These are phyloP conservation scores for Formica selysi DNA, from an alignment of 1,140 invertebrate genomes.

Conservation along the genomic window DNA sequence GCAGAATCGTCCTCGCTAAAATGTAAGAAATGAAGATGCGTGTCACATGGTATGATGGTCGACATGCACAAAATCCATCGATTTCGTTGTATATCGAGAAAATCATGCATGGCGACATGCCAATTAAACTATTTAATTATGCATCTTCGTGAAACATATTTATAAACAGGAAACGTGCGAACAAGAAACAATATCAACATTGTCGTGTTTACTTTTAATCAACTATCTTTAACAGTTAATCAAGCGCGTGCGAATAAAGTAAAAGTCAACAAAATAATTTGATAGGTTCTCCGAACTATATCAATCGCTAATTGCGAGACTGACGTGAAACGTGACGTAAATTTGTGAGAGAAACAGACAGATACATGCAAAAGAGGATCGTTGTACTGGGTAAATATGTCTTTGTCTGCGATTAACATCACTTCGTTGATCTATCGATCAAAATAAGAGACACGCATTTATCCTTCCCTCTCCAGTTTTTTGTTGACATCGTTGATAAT, in stretches of 20 bases:
- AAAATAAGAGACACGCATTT: conserved; percentile 2
- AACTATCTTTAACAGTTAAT: conserved; percentile 34
- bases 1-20: conserved; percentile 27
- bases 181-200: conserved; percentile 51
- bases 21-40: conserved; percentile 33
- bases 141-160: conserved; percentile 50
- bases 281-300: neutral
- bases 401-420: conserved; percentile 9
- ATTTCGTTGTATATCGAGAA: conserved; percentile 70
- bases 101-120: conserved; percentile 82
- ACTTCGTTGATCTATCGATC: conserved; percentile 23
- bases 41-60: conserved; percentile 54
- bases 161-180: conserved; percentile 46
- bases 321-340: neutral
- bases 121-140: conserved; percentile 62
- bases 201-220: neutral
- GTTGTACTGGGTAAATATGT: neutral
- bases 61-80: conserved; percentile 72
- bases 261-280: neutral
- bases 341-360: conserved; percentile 3
- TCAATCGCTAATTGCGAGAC: neutral
- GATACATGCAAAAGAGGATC: conserved; percentile 36
- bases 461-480: neutral
- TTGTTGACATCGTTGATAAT: neutral
- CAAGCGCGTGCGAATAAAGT: conserved; percentile 38